These are phyloP conservation scores for Atethmia centrago DNA, from an alignment of 2,888 invertebrate species.

Conservation along the genomic window DNA sequence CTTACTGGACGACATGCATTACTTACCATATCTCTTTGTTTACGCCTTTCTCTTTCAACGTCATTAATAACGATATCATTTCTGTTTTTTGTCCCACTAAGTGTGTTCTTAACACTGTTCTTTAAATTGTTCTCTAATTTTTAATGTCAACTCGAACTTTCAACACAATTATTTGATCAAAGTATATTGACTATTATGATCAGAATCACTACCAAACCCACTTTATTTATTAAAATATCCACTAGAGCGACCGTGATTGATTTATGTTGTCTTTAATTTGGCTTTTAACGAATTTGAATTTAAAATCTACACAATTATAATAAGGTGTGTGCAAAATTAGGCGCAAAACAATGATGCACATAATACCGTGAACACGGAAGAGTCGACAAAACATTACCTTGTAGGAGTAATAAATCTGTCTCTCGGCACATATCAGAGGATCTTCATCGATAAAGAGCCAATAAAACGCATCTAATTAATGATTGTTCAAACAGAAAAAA, in stretches of 20 bases:
- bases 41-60: constrained; percentile 58
- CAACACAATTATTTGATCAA: constrained; percentile 17
- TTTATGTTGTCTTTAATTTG: constrained; percentile 55
- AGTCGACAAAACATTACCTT: constrained; percentile 80
- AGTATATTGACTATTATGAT: constrained; percentile 38
- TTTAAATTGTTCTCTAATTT: not conserved
- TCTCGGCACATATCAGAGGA: constrained; percentile 82
- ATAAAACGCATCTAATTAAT: constrained; percentile 87
- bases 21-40: constrained; percentile 59
- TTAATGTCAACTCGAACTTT: constrained; percentile 2
- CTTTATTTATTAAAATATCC: constrained; percentile 36
- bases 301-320: constrained; percentile 47
- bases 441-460: constrained; percentile 83
- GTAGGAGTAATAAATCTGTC: constrained; percentile 86
- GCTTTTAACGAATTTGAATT: constrained; percentile 34
- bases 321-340: constrained; percentile 71
- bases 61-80: constrained; percentile 15
- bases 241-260: constrained; percentile 49
- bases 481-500: constrained; percentile 85
- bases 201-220: constrained; percentile 42
- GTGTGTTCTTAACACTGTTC: constrained; percentile 8
- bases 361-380: constrained; percentile 79
- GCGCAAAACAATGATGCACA: constrained; percentile 72
- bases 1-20: constrained; percentile 67
- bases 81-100: not conserved